Conservation (phyloP, 2,888 invertebrate genomes). For the Endotricha flammealis region DNA sequence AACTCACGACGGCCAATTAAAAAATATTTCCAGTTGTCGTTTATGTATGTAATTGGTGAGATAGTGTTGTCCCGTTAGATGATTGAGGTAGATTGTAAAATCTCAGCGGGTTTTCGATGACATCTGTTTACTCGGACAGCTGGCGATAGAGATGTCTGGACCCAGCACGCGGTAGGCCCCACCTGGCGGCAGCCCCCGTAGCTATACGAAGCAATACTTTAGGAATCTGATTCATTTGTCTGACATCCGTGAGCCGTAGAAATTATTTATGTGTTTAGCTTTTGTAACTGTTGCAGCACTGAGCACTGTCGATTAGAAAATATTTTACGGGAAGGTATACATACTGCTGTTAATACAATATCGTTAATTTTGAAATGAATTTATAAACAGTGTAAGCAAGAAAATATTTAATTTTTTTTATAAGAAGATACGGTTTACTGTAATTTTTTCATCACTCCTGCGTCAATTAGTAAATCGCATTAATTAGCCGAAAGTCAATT, state of each 20-base stretch:
- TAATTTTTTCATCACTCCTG: no score
- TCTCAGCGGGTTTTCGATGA: slow-evolving; percentile 50
- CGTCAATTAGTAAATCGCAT: slow-evolving; percentile 31
- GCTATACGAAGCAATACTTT: slow-evolving; percentile 35
- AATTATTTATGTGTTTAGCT: no score
- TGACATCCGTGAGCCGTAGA: slow-evolving; percentile 16
- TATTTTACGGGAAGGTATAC: no score
- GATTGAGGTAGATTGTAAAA: slow-evolving; percentile 40
- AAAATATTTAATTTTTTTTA: no score
- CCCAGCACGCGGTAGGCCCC: slow-evolving; percentile 50
- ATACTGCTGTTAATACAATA: no score
- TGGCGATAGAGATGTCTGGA: slow-evolving; percentile 41
- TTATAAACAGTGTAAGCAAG: no score
- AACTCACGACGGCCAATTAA: slow-evolving; percentile 51
- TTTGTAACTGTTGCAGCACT: no score
- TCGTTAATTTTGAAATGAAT: no score
- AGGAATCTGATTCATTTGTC: slow-evolving; percentile 2
- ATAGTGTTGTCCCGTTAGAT: slow-evolving; percentile 46
- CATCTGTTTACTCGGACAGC: slow-evolving; percentile 44
- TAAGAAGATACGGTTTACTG: no score
- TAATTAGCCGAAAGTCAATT: slow-evolving; percentile 49
- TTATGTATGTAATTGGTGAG: slow-evolving; percentile 44
- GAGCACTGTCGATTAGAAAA: no score
- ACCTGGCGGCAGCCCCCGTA: slow-evolving; percentile 55
- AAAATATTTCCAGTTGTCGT: slow-evolving; percentile 49